Evolutionary conservation across 2,888 invertebrate species (phyloP).

Genomic region (Pristionchus entomophagus): DNA sequence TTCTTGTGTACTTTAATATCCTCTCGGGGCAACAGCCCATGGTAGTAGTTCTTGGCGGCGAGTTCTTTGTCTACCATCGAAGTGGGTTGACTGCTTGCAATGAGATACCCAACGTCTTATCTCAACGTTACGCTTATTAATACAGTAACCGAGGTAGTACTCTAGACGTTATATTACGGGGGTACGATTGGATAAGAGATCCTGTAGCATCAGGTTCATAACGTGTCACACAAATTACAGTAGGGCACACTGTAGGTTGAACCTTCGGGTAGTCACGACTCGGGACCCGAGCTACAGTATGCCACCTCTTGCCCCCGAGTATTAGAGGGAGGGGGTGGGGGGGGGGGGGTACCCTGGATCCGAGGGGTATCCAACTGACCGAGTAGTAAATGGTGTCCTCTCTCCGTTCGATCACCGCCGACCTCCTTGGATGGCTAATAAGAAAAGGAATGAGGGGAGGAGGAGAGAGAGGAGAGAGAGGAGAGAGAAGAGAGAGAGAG

Average conservation of each 20-base stretch:
- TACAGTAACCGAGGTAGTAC: neutral
- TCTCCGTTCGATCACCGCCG: too few species aligned
- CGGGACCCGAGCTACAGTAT: too few species aligned
- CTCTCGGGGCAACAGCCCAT: slow-evolving; percentile 45
- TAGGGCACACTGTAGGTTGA: too few species aligned
- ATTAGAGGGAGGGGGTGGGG: neutral
- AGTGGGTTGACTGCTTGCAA: slow-evolving; percentile 19
- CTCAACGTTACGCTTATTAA: neutral
- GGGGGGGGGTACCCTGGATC: neutral
- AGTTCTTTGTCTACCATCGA: slow-evolving; percentile 41
- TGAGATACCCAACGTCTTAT: neutral
- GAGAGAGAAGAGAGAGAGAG: too few species aligned
- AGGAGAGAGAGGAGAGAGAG: neutral
- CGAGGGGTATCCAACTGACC: neutral
- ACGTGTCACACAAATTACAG: too few species aligned
- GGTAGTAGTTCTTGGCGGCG: slow-evolving; percentile 30
- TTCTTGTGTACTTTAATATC: slow-evolving; percentile 38
- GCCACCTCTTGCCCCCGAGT: too few species aligned
- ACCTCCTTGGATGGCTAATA: neutral
- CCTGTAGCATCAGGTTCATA: too few species aligned
- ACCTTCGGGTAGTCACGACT: too few species aligned
- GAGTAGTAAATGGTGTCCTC: too few species aligned
- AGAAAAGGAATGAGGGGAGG: neutral
- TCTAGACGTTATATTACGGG: too few species aligned
- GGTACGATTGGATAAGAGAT: too few species aligned